These are phyloP conservation scores for Trogon melanurus DNA, from an alignment of 2,113 vertebrate species.

Conservation along the genomic window DNA sequence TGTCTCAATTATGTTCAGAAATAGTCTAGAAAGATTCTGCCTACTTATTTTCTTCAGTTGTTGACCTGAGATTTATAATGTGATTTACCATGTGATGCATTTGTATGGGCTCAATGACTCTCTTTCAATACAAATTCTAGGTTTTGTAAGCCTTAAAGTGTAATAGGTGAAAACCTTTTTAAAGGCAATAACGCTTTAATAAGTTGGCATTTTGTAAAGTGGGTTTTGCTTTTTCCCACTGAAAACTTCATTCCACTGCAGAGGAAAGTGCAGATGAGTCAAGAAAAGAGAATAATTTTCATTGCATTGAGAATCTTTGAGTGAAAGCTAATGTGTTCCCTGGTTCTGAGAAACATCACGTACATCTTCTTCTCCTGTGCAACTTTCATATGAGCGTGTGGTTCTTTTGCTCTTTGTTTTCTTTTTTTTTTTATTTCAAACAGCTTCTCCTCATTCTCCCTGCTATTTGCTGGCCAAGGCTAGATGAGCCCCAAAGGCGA, in stretches of 20 bases:
- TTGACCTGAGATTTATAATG: not conserved
- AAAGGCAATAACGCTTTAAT: not conserved
- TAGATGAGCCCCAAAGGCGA: not conserved
- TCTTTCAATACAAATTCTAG: not conserved
- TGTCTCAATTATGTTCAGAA: not conserved
- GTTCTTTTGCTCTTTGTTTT: no score
- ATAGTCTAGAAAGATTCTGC: not conserved
- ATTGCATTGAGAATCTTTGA: not conserved
- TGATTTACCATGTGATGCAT: not conserved
- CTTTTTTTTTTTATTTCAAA: not conserved
- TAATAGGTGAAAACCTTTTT: not conserved
- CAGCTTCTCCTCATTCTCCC: not conserved
- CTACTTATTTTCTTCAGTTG: not conserved
- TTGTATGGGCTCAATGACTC: not conserved
- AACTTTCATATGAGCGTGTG: not conserved
- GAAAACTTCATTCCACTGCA: not conserved
- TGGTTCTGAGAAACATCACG: not conserved
- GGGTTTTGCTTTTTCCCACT: not conserved
- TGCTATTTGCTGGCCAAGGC: not conserved
- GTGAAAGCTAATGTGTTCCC: not conserved
- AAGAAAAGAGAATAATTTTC: slow-evolving; percentile 41
- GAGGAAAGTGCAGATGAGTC: not conserved
- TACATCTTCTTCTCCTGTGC: not conserved
- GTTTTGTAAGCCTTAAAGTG: not conserved
- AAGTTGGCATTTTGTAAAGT: slow-evolving; percentile 3